Evolutionary conservation across 2,888 invertebrate genomes (phyloP).

Genomic region (Opisthograptis luteolata): DNA sequence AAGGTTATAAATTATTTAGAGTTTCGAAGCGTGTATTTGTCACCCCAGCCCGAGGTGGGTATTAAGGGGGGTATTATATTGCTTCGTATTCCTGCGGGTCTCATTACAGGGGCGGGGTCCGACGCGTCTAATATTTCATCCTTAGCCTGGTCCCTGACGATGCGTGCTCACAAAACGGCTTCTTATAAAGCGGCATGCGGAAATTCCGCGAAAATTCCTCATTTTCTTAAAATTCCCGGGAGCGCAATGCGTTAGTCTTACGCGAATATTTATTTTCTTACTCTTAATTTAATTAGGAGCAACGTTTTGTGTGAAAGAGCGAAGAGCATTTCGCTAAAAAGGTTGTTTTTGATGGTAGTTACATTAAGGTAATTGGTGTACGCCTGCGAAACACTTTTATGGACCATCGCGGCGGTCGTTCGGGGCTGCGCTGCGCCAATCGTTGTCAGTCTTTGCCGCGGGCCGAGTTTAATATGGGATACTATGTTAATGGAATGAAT

Average conservation of each 20-base stretch:
- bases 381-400: constrained; percentile 78
- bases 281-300: constrained; percentile 73
- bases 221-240: constrained; percentile 63
- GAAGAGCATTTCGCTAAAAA: constrained; percentile 72
- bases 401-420: constrained; percentile 71
- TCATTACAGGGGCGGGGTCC: constrained; percentile 74
- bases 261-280: constrained; percentile 54
- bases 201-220: constrained; percentile 51
- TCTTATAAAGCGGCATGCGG: constrained; percentile 52
- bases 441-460: constrained; percentile 71
- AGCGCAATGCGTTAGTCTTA: constrained; percentile 45
- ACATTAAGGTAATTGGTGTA: constrained; percentile 81
- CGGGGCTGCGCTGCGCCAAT: constrained; percentile 69
- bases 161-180: constrained; percentile 48
- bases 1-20: constrained; percentile 81
- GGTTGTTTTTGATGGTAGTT: constrained; percentile 75
- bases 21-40: constrained; percentile 79
- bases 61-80: constrained; percentile 84
- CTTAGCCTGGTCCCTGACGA: constrained; percentile 56
- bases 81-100: constrained; percentile 79
- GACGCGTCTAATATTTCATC: constrained; percentile 77
- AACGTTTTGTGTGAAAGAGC: constrained; percentile 65
- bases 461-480: constrained; percentile 69
- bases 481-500: constrained; percentile 72
- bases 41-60: constrained; percentile 72